Evolutionary conservation across 2,888 invertebrate genomes (phyloP).

Genomic region (Eupithecia inturbata): DNA sequence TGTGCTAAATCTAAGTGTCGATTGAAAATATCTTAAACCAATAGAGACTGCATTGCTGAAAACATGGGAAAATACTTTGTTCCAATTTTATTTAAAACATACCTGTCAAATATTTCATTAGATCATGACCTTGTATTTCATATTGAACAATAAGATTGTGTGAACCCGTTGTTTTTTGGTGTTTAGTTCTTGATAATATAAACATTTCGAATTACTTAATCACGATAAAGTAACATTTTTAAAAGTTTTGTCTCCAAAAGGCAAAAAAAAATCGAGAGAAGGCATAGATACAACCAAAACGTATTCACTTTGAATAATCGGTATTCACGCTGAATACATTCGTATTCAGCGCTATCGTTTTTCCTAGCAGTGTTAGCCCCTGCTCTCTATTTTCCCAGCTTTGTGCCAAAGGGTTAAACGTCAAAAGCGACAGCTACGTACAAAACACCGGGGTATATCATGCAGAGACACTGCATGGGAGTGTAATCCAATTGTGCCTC

Average conservation of each 20-base stretch:
- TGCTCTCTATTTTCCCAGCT: slow-evolving; percentile 19
- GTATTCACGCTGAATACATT: slow-evolving; percentile 10
- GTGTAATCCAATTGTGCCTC: background rate
- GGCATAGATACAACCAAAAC: background rate
- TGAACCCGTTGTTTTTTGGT: background rate
- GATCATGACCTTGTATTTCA: too few relatives aligned
- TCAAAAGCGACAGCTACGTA: slow-evolving; percentile 34
- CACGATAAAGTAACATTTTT: background rate
- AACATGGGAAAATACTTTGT: background rate
- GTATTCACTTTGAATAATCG: slow-evolving; percentile 10
- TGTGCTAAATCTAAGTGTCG: background rate
- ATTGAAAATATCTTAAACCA: background rate
- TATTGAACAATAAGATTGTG: background rate
- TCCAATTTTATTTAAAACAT: background rate
- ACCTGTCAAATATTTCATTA: too few relatives aligned
- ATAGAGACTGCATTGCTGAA: background rate
- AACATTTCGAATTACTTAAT: background rate
- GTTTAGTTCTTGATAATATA: background rate
- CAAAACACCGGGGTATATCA: background rate
- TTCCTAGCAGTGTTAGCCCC: slow-evolving; percentile 19
- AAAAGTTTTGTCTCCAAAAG: background rate
- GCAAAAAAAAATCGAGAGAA: background rate
- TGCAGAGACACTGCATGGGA: background rate
- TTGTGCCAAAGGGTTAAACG: slow-evolving; percentile 37
- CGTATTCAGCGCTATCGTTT: slow-evolving; percentile 18